Evolutionary conservation across 2,888 invertebrate genomes (phyloP), one percentile per base, ranked within the genome.

Genomic region (Phlogophora meticulosa): DNA sequence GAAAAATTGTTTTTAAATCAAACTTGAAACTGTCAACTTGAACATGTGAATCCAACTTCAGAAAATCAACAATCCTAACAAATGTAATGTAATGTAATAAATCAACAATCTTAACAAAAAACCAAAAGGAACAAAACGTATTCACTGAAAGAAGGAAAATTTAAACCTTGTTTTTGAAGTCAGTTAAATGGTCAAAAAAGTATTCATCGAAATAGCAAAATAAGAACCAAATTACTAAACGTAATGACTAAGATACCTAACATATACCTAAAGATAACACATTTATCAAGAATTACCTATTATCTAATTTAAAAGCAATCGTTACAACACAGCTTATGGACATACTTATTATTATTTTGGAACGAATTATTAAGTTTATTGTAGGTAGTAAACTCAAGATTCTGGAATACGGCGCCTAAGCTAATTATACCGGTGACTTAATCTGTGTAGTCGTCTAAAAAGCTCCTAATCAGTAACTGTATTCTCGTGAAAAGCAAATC

Each of bases 261-360:
- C 32, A n/a, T 48, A 15, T 28, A 64, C 1, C n/a, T n/a, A n/a
- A n/a, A 4, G 11, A 65, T 36, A 9, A n/a, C 43, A 20, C 32
- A 49, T 11, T 40, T 7, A 10, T 28, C 10, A n/a, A 34, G 10
- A 20, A 55, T 42, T 32, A n/a, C n/a, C n/a, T n/a, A 60, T 59
- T 63, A 60, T 52, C 28, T 38, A 43, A 63, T 74, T 71, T 76
- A 76, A 74, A 74, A 74, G 63, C 74, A 74, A 74, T 63, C 74
- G 62, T 28, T 20, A 42, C 20, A 24, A 20, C 10, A 52, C 32
- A 42, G 22, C 10, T 11, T 32, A 52, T 20, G 10, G 15, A 43
- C 10, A 32, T 28, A 42, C 7, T 38, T 34, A 45, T 42, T 40
- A 51, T 36, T 40, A 49, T 34, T 53, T 20, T 40, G 20, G 24